Percentiles rank a stretch among this genome's conserved stretches.
phyloP scores from a whole-genome alignment of 2,888 invertebrate species.

The Mesoligia furuncula region DNA sequence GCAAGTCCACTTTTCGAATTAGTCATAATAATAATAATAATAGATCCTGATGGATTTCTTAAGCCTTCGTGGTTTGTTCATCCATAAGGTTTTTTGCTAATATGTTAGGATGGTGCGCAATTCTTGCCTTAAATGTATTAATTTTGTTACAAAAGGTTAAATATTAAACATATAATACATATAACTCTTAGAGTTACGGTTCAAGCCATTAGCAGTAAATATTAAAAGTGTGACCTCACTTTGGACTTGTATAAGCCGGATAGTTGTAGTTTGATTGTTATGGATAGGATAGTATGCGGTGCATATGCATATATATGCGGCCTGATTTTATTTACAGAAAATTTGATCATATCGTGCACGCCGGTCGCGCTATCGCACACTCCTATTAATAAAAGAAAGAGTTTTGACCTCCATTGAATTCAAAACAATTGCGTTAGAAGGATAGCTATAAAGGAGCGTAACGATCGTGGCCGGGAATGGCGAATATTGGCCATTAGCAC shows the following conservation, averaged over 20 bases:
- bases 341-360: neutral
- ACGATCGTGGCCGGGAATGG: constrained; percentile 76
- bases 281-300: neutral
- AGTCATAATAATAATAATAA: neutral
- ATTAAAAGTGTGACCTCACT: neutral
- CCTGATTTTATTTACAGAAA: constrained; percentile 6
- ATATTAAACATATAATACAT: neutral
- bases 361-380: neutral
- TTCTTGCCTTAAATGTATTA: neutral
- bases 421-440: constrained; percentile 78
- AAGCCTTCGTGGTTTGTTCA: neutral
- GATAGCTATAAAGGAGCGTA: constrained; percentile 73
- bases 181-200: neutral
- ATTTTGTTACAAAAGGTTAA: neutral
- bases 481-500: constrained; percentile 85
- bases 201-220: neutral
- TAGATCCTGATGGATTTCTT: neutral
- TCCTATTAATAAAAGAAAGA: constrained; percentile 69
- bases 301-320: neutral
- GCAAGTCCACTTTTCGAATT: neutral
- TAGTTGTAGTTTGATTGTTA: neutral
- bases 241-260: neutral
- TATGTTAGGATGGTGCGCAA: neutral
- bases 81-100: neutral
- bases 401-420: constrained; percentile 76